Conservation (phyloP, 64 coral and sea anemone genomes). For the Hydrozoanthus tunicans region DNA sequence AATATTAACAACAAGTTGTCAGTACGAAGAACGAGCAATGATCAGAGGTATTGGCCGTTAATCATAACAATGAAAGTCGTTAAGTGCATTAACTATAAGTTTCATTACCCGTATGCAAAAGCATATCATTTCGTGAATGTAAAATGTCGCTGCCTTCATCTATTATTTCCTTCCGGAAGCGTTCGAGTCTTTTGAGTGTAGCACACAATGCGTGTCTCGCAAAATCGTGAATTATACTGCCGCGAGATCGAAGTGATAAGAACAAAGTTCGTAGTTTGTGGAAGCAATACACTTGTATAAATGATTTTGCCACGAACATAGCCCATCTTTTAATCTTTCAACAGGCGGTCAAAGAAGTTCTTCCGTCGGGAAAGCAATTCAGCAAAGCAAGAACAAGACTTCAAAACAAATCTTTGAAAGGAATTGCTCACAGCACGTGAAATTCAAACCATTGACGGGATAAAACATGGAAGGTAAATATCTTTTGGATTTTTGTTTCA, state of each 20-base stretch:
- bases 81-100: neutral
- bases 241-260: neutral
- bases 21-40: too few relatives aligned
- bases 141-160: neutral
- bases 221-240: neutral
- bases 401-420: neutral
- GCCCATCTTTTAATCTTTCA: neutral
- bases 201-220: neutral
- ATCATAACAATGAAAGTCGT: neutral
- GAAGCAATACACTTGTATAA: neutral
- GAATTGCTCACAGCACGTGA: neutral
- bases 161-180: neutral
- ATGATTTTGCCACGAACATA: neutral
- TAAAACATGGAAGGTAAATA: constrained; percentile 22
- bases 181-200: neutral
- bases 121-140: neutral
- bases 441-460: neutral
- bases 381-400: neutral
- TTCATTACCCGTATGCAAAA: neutral
- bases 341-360: neutral
- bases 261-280: constrained; percentile 2
- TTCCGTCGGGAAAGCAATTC: neutral
- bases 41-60: neutral
- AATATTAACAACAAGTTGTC: too few relatives aligned
- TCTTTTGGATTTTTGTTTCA: neutral